Evolutionary conservation across 2,888 invertebrate genomes (phyloP), one percentile per base, ranked within the genome.

Genomic region (Bellardia bayeri): DNA sequence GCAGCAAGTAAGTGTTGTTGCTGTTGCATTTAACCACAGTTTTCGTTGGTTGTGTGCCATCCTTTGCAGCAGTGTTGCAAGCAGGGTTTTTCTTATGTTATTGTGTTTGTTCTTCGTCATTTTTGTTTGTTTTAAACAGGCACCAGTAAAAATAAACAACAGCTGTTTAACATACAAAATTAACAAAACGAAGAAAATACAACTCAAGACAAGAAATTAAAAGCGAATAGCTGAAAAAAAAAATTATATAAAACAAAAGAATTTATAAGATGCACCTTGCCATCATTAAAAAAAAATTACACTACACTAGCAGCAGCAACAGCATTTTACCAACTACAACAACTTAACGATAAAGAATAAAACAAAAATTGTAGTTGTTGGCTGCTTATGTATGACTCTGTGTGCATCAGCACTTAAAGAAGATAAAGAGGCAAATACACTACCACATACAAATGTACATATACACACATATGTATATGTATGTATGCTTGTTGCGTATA

Each of bases 201-300:
- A 75, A 78, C 16, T 30, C n/a, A 51, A 64, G n/a, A 51, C 58
- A 33, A 71, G 23, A 51, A 33, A n/a, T 13, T 13, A 42, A 30
- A 40, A 40, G 23, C 42, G 42, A 54, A 11, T 37, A 82, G 23
- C 68, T 13, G 16, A n/a, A 74, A 33, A 72, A 74, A 37, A 80
- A 64, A 54, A 8, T 63, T 64, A 33, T 49, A 68, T 33, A 74
- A 82, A 79, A 74, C 49, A 82, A 81, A 80, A 64, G 75, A 83
- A 83, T 69, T 72, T 82, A 58, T 79, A 82, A 85, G 85, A 87
- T 79, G 66, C 72, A 76, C 76, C 87, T 69, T 83, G 71, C 64
- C 56, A 37, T 83, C 78, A 54, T 83, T 78, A 78, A 76, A 83
- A 76, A 83, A 56, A 69, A 83, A 40, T 23, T 78, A 14, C 72